These are phyloP conservation scores for Dryobota labecula DNA, from an alignment of 2,888 invertebrate genomes.

Conservation along the genomic window DNA sequence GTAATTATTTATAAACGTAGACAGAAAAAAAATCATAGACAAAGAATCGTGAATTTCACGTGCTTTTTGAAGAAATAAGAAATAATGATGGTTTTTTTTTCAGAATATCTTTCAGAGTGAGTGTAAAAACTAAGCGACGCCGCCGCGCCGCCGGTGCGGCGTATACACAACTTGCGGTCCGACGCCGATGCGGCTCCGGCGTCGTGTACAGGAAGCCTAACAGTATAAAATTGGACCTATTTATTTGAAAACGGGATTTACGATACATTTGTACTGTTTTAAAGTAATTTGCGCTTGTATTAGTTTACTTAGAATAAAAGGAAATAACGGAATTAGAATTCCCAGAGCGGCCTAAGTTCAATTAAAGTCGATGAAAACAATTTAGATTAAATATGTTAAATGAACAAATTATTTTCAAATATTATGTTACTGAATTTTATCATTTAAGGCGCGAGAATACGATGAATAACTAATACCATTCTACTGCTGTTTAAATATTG, in stretches of 20 bases:
- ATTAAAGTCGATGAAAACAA: not conserved
- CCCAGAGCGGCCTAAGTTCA: not conserved
- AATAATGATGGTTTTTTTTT: too few species aligned
- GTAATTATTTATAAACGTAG: too few species aligned
- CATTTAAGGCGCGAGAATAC: not conserved
- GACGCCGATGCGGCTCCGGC: too few species aligned
- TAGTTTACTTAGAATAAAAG: slow-evolving; percentile 16
- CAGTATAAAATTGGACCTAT: not conserved
- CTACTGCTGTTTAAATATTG: not conserved
- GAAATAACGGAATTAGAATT: not conserved
- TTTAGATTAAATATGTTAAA: not conserved
- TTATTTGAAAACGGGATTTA: slow-evolving; percentile 9
- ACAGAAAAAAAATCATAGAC: too few species aligned
- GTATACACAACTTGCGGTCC: too few species aligned
- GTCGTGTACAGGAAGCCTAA: too few species aligned
- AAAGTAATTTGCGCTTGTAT: slow-evolving; percentile 5
- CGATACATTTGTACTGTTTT: not conserved
- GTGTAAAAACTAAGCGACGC: too few species aligned
- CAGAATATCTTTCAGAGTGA: too few species aligned
- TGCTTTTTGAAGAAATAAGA: too few species aligned
- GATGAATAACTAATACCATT: not conserved
- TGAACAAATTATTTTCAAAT: not conserved
- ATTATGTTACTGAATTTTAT: not conserved
- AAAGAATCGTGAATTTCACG: too few species aligned
- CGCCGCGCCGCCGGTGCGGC: too few species aligned